These are phyloP conservation scores for Hesperophylax magnus DNA, from an alignment of 1,140 invertebrate genomes.

Conservation along the genomic window DNA sequence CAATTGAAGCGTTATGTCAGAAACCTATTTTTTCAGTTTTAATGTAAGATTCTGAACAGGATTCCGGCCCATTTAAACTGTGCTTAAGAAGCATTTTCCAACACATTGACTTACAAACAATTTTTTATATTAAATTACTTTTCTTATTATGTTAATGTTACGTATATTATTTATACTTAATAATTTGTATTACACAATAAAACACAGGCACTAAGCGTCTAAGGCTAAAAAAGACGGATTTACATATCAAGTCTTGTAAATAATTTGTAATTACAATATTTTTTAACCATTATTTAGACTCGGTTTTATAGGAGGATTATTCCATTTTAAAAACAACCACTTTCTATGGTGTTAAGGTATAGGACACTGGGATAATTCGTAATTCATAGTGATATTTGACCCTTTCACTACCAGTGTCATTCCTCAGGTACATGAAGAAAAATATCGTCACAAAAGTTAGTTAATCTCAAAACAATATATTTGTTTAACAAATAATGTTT, in stretches of 20 bases:
- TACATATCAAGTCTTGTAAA: conserved; percentile 30
- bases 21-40: too few relatives aligned
- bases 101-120: neutral
- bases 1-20: too few relatives aligned
- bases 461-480: too few relatives aligned
- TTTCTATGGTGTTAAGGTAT: neutral
- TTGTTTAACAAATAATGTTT: too few relatives aligned
- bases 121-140: neutral
- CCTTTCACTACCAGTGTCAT: neutral
- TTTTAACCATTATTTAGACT: neutral
- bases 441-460: too few relatives aligned
- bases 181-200: neutral
- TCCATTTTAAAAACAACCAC: neutral
- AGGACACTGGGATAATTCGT: neutral
- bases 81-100: too few relatives aligned
- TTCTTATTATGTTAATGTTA: neutral
- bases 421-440: too few relatives aligned
- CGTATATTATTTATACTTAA: neutral
- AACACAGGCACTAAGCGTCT: conserved; percentile 34
- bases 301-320: neutral
- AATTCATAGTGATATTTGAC: neutral
- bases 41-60: too few relatives aligned
- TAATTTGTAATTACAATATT: neutral
- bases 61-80: too few relatives aligned
- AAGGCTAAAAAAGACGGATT: conserved; percentile 32